Evolutionary conservation across 2,113 vertebrate species (phyloP).

Genomic region (Mormyrus iriodes): DNA sequence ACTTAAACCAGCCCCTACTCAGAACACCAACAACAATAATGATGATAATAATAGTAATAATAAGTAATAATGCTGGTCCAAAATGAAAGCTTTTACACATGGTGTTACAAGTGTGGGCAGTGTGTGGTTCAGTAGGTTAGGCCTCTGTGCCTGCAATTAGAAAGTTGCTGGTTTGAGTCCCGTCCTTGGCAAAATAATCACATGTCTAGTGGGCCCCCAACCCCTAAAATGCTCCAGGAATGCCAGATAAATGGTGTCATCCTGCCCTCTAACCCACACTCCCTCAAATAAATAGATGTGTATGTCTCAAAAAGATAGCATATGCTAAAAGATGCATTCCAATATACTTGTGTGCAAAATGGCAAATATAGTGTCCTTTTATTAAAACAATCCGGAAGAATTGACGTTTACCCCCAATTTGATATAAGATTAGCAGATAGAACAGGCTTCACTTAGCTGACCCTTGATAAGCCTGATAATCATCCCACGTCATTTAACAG

Average conservation of each 20-base stretch:
- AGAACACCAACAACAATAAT: background rate
- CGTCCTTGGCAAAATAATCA: background rate
- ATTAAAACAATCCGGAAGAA: background rate
- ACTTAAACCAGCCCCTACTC: background rate
- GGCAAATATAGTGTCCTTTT: background rate
- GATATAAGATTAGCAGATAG: background rate
- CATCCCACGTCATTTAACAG: background rate
- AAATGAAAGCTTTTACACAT: no score
- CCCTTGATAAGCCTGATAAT: background rate
- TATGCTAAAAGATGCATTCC: background rate
- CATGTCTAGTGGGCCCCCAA: background rate
- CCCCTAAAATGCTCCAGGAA: background rate
- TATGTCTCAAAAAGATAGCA: background rate
- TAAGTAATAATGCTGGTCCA: background rate
- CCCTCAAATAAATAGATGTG: background rate
- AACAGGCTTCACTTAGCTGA: background rate
- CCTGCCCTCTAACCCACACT: background rate
- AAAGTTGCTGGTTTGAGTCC: background rate
- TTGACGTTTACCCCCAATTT: background rate
- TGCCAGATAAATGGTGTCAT: background rate
- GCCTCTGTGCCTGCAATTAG: background rate
- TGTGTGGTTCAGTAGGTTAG: background rate
- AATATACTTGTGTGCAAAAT: background rate
- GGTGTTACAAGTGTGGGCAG: no score
- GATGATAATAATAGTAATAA: background rate